Percentiles rank a stretch among this genome's conserved stretches.
Conservation (phyloP, 2,113 vertebrate genomes). For the Guaruba guarouba region DNA sequence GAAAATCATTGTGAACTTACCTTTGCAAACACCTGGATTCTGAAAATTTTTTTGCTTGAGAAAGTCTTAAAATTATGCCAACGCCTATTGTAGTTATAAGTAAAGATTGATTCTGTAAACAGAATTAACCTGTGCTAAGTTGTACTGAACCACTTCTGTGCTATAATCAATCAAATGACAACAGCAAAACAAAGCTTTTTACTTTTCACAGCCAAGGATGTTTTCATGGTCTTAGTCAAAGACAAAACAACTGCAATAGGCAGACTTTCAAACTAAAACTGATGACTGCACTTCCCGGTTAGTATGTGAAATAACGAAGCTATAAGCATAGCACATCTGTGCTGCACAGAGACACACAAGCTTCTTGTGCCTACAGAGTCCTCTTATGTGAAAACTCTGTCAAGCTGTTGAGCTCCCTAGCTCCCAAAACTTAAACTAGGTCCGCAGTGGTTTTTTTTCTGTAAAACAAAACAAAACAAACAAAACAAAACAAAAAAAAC, state of each 20-base stretch:
- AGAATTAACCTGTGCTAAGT: background rate
- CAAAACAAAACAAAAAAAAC: background rate
- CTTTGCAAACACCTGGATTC: background rate
- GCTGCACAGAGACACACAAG: background rate
- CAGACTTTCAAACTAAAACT: background rate
- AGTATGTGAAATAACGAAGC: rapidly evolving
- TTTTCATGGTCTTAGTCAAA: background rate
- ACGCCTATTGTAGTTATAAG: background rate
- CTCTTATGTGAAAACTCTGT: background rate
- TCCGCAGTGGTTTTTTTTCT: background rate
- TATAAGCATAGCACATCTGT: background rate
- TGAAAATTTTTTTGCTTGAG: background rate
- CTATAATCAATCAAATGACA: background rate
- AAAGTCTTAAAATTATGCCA: background rate
- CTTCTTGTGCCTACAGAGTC: background rate
- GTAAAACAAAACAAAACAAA: background rate
- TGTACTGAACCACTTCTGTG: background rate
- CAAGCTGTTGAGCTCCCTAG: background rate
- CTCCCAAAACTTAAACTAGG: background rate
- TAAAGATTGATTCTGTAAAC: background rate
- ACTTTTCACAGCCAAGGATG: background rate
- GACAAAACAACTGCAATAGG: background rate
- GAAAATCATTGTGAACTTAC: background rate
- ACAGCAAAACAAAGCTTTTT: background rate
- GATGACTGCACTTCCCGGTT: background rate